Percentiles rank a stretch among this genome's conserved stretches.
phyloP scores from a whole-genome alignment of 1,140 invertebrate species.

The Bombus vancouverensis region DNA sequence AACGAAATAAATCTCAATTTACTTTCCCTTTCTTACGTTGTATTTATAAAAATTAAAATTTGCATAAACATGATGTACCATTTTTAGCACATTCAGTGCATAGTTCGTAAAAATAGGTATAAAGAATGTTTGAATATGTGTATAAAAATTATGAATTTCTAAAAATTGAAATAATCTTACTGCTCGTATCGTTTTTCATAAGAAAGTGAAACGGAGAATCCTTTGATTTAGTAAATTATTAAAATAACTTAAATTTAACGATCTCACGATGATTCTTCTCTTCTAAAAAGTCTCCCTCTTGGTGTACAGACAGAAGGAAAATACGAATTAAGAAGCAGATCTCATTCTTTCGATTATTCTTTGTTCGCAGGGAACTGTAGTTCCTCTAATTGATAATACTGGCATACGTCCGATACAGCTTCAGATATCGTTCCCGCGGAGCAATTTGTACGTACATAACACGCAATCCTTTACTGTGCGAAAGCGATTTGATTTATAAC shows the following conservation, averaged over 20 bases:
- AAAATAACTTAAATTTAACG: too few species aligned
- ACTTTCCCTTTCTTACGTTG: too few species aligned
- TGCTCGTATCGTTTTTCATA: not conserved
- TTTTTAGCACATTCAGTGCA: too few species aligned
- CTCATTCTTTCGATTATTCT: not conserved
- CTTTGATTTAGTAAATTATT: too few species aligned
- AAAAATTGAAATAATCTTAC: not conserved
- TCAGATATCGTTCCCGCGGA: slow-evolving; percentile 27
- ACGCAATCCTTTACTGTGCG: slow-evolving; percentile 26
- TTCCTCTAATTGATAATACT: slow-evolving; percentile 26
- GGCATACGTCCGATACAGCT: slow-evolving; percentile 10
- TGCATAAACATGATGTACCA: too few species aligned
- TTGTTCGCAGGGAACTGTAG: not conserved
- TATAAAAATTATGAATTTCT: too few species aligned
- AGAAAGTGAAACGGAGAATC: too few species aligned
- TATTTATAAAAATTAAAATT: too few species aligned
- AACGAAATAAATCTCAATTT: too few species aligned
- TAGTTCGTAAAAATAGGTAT: too few species aligned
- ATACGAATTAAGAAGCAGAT: not conserved
- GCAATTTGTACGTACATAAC: slow-evolving; percentile 30
- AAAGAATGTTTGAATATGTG: too few species aligned
- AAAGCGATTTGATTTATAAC: slow-evolving; percentile 39
- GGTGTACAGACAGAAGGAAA: not conserved
- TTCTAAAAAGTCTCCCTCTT: not conserved
- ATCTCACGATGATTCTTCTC: too few species aligned